phyloP scores from a whole-genome alignment of 2,113 vertebrate species.

The Mormyrus iriodes region DNA sequence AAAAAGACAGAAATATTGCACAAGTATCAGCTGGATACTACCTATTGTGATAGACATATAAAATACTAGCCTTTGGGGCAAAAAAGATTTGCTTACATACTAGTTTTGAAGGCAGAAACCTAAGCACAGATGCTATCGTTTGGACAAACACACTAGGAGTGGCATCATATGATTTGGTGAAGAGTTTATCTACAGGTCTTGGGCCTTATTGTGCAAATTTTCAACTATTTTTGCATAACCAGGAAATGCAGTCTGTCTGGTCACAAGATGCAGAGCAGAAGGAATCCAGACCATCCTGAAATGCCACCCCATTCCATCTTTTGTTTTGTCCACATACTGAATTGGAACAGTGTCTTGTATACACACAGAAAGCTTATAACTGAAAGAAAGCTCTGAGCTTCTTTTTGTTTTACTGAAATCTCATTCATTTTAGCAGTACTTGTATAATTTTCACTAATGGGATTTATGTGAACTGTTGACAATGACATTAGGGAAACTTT shows the following conservation, averaged over 20 bases:
- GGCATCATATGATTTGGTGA: not conserved
- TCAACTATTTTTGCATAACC: not conserved
- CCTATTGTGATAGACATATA: not conserved
- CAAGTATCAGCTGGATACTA: not conserved
- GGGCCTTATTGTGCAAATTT: not conserved
- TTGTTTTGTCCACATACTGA: not conserved
- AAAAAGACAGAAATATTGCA: constrained; percentile 21
- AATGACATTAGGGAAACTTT: not conserved
- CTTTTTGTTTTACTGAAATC: not conserved
- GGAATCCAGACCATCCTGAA: constrained; percentile 50
- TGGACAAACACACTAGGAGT: not conserved
- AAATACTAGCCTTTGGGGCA: not conserved
- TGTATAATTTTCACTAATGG: not conserved
- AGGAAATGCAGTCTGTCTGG: not conserved
- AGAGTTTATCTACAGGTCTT: not conserved
- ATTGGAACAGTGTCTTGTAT: not conserved
- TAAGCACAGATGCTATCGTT: not conserved
- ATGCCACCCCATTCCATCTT: constrained; percentile 23
- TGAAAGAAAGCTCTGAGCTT: not conserved
- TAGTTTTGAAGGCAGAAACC: not conserved
- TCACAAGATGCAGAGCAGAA: constrained; percentile 18
- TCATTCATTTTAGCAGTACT: not conserved
- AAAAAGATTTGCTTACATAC: not conserved
- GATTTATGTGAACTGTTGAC: not conserved
- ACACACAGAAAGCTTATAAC: not conserved